phyloP scores from a whole-genome alignment of 2,113 vertebrate species.

The Columba livia region DNA sequence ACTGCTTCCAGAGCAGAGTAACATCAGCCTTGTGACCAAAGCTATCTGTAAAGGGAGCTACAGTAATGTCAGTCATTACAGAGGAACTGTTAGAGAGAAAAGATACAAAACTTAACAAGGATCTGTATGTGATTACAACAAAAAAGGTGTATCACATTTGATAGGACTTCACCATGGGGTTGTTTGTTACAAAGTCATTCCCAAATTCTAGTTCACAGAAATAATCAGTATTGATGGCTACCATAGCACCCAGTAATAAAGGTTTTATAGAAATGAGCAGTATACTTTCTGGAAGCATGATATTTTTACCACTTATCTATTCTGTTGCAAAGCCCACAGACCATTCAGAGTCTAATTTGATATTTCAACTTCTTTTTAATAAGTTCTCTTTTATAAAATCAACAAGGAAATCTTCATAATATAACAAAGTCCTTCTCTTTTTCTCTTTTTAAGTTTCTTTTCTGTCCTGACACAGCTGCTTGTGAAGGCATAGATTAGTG shows the following conservation, averaged over 20 bases:
- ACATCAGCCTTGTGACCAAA: not conserved
- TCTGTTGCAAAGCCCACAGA: not conserved
- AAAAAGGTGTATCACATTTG: accelerated
- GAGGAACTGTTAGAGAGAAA: not conserved
- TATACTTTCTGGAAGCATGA: not conserved
- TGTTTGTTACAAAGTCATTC: not conserved
- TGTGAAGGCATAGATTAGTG: not conserved
- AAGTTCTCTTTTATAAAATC: not conserved
- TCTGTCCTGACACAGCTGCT: not conserved
- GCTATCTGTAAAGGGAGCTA: not conserved
- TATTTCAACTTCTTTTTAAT: not conserved
- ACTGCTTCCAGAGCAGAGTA: not conserved
- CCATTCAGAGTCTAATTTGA: not conserved
- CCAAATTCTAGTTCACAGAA: not conserved
- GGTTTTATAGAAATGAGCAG: not conserved
- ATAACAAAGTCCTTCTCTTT: not conserved
- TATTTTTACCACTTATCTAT: not conserved
- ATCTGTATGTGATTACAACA: not conserved
- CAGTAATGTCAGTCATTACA: not conserved
- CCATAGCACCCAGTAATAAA: not conserved
- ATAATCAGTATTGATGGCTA: not conserved
- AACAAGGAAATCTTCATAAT: not conserved
- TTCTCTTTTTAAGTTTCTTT: not conserved
- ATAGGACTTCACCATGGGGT: not conserved
- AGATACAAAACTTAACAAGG: not conserved